These are phyloP conservation scores for Apodemia duryi DNA, from an alignment of 2,888 invertebrate species.

Conservation along the genomic window DNA sequence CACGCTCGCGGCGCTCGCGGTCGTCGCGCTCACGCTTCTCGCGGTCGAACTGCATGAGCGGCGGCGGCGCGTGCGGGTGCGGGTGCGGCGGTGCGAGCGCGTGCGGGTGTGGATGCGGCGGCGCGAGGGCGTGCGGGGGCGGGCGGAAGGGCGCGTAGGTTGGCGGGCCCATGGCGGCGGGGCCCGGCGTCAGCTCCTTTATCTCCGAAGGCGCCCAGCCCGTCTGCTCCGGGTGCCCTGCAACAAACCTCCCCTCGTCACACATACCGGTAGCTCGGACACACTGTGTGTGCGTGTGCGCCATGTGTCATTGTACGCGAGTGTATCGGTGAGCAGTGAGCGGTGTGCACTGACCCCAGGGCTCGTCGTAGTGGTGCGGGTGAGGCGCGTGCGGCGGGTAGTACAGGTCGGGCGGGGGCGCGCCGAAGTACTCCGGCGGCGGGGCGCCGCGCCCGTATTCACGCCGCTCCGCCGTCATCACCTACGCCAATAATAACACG, in stretches of 20 bases:
- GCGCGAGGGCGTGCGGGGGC: conserved; percentile 47
- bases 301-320: too few relatives aligned
- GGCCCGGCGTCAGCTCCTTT: conserved; percentile 84
- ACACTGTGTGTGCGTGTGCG: too few relatives aligned
- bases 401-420: conserved; percentile 48
- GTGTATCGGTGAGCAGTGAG: too few relatives aligned
- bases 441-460: conserved; percentile 86
- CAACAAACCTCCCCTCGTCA: conserved; percentile 26
- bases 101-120: conserved; percentile 43
- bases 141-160: conserved; percentile 42
- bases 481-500: conserved; percentile 56
- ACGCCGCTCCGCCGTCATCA: conserved; percentile 94
- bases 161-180: conserved; percentile 52
- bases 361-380: conserved; percentile 36
- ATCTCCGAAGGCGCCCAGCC: conserved; percentile 77
- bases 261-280: too few relatives aligned
- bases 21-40: conserved; percentile 49
- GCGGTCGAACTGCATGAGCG: conserved; percentile 38
- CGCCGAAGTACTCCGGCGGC: conserved; percentile 40
- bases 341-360: conserved; percentile 30
- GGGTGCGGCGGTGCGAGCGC: conserved; percentile 49
- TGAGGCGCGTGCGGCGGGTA: conserved; percentile 50
- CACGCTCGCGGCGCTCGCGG: conserved; percentile 63
- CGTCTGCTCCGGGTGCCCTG: too few relatives aligned
- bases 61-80: conserved; percentile 39